phyloP scores from a whole-genome alignment of 2,888 invertebrate genomes.

The Muscina levida region DNA sequence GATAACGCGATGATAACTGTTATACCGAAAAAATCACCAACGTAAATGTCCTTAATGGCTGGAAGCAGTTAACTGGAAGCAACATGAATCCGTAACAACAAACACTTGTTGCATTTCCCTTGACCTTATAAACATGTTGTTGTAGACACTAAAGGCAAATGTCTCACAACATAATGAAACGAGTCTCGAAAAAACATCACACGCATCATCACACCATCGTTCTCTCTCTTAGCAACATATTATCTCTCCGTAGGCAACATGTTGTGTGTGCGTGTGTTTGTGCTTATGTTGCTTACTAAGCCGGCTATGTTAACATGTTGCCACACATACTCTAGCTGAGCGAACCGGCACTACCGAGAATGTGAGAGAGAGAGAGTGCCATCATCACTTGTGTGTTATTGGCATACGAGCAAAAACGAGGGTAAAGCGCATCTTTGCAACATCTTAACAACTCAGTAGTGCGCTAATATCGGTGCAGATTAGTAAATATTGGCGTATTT shows the following conservation, averaged over 20 bases:
- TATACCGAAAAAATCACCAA: constrained; percentile 19
- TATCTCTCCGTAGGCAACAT: background rate
- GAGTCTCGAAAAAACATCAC: constrained; percentile 39
- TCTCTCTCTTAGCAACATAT: background rate
- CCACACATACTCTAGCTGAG: background rate
- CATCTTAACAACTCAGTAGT: constrained; percentile 61
- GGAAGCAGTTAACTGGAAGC: background rate
- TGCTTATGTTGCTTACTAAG: background rate
- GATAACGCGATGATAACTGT: constrained; percentile 6
- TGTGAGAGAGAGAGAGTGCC: background rate
- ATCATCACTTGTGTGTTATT: constrained; percentile 45
- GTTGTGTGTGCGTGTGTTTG: background rate
- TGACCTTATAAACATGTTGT: constrained; percentile 31
- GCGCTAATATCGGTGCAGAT: constrained; percentile 64
- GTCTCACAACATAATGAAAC: constrained; percentile 47
- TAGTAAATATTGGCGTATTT: constrained; percentile 63
- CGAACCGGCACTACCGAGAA: background rate
- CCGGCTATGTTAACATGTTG: constrained; percentile 27
- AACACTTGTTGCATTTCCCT: constrained; percentile 16
- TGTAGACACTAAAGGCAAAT: background rate
- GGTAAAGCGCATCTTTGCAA: constrained; percentile 58
- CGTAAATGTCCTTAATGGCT: background rate
- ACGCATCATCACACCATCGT: background rate
- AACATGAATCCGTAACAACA: constrained; percentile 6
- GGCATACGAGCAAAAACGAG: constrained; percentile 29